Conservation (phyloP, 2,888 invertebrate species). For the Empis stercorea region DNA sequence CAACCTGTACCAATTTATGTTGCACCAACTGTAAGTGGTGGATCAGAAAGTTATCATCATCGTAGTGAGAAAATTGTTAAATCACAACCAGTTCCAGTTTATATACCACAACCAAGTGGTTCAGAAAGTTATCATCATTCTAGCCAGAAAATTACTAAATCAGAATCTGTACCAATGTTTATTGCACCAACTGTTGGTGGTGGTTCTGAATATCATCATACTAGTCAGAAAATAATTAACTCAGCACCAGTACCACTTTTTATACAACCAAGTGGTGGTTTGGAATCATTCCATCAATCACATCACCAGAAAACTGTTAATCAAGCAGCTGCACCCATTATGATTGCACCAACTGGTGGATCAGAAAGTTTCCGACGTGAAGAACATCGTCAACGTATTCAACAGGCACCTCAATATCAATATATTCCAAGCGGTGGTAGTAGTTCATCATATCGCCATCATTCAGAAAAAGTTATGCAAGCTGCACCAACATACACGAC, state of each 20-base stretch:
- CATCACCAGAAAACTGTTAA: slow-evolving; percentile 12
- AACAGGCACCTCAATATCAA: slow-evolving; percentile 8
- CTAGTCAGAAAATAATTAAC: slow-evolving; percentile 12
- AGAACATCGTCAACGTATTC: slow-evolving; percentile 2
- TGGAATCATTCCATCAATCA: slow-evolving; percentile 1
- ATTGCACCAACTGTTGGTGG: slow-evolving; percentile 10
- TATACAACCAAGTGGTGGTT: background rate
- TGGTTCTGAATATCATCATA: slow-evolving; percentile 24
- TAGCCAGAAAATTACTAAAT: slow-evolving; percentile 11
- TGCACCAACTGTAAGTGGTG: slow-evolving; percentile 11
- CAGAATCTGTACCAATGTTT: slow-evolving; percentile 16
- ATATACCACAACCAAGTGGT: slow-evolving; percentile 17
- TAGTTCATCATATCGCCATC: slow-evolving; percentile 16
- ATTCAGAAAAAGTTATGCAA: slow-evolving; percentile 11
- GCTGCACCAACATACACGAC: slow-evolving; percentile 13
- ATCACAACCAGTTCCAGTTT: slow-evolving; percentile 17
- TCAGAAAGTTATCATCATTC: slow-evolving; percentile 24
- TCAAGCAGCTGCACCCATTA: slow-evolving; percentile 8
- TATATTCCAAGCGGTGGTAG: slow-evolving; percentile 9
- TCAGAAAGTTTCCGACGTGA: slow-evolving; percentile 17
- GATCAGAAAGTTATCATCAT: slow-evolving; percentile 19
- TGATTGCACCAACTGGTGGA: slow-evolving; percentile 16
- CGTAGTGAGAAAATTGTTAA: slow-evolving; percentile 17
- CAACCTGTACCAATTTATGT: slow-evolving; percentile 17
- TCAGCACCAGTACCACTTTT: slow-evolving; percentile 2